Conservation (phyloP, 2,888 invertebrate genomes). For the Lasioglossum pauxillum region DNA sequence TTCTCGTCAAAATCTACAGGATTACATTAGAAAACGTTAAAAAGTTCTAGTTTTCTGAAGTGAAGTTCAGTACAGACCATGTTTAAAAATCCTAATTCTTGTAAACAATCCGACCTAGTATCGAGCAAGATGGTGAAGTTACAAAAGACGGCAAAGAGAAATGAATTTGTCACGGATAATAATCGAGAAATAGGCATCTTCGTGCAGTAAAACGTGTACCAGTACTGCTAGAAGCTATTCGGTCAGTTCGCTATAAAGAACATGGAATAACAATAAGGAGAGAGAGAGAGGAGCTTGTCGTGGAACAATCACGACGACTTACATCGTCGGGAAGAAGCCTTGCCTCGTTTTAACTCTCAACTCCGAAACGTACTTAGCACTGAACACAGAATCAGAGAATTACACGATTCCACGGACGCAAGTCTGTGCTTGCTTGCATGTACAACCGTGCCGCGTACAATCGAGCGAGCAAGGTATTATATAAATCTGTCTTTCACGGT, state of each 20-base stretch:
- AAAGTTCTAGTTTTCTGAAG: too few relatives aligned
- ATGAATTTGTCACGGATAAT: background rate
- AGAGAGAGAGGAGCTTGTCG: background rate
- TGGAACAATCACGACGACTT: constrained; percentile 37
- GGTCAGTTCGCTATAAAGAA: constrained; percentile 26
- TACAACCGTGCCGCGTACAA: constrained; percentile 2
- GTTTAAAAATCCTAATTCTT: background rate
- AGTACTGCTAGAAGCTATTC: constrained; percentile 14
- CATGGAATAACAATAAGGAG: constrained; percentile 40
- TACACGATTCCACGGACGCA: background rate
- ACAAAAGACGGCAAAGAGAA: background rate
- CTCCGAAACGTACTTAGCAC: constrained; percentile 33
- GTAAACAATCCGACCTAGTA: background rate
- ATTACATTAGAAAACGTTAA: too few relatives aligned
- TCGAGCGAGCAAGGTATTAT: constrained; percentile 30
- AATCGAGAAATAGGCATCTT: background rate
- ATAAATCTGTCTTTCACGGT: constrained; percentile 15
- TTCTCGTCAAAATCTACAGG: too few relatives aligned
- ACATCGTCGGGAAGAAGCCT: constrained; percentile 18
- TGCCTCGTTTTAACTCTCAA: constrained; percentile 23
- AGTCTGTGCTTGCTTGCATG: background rate
- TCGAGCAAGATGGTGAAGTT: background rate
- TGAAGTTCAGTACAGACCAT: too few relatives aligned
- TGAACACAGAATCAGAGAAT: background rate
- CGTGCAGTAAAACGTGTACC: background rate